Conservation (phyloP, 1,140 invertebrate species). For the Scaptodrosophila lebanonensis region DNA sequence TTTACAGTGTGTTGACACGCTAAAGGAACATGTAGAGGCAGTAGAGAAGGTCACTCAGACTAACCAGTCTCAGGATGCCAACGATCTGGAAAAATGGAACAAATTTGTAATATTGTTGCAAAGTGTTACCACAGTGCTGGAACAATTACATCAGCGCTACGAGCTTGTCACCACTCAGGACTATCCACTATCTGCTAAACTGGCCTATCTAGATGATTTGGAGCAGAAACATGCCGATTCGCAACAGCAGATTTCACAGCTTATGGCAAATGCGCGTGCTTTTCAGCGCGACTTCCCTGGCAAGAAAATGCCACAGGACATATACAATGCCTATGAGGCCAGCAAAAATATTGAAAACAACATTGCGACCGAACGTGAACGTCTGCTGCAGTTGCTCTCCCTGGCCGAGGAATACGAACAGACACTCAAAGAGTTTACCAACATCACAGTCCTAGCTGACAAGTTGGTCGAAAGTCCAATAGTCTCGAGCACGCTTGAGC, state of each 20-base stretch:
- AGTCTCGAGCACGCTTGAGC: conserved; percentile 84
- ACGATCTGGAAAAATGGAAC: conserved; percentile 83
- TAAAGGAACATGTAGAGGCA: conserved; percentile 79
- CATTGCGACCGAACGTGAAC: conserved; percentile 84
- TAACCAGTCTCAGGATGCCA: conserved; percentile 80
- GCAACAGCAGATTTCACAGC: conserved; percentile 57
- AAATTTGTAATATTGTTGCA: conserved; percentile 79
- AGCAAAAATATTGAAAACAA: conserved; percentile 83
- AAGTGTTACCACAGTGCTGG: conserved; percentile 33
- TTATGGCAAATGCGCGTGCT: conserved; percentile 79
- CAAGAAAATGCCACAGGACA: conserved; percentile 82
- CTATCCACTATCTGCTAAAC: conserved; percentile 59
- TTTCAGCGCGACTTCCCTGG: conserved; percentile 82
- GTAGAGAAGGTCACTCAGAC: conserved; percentile 81
- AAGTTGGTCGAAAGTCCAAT: conserved; percentile 86
- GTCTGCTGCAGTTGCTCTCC: conserved; percentile 83
- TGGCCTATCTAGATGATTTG: conserved; percentile 63
- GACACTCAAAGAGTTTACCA: conserved; percentile 89
- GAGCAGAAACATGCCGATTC: conserved; percentile 62
- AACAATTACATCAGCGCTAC: conserved; percentile 58
- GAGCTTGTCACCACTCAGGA: conserved; percentile 53
- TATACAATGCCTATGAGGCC: conserved; percentile 82
- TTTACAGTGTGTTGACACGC: conserved; percentile 77
- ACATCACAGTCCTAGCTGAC: conserved; percentile 89
- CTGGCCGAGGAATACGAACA: conserved; percentile 91